These are phyloP conservation scores for Gymnoscopelus microlampas DNA, from an alignment of 2,797 vertebrate species.

Conservation along the genomic window DNA sequence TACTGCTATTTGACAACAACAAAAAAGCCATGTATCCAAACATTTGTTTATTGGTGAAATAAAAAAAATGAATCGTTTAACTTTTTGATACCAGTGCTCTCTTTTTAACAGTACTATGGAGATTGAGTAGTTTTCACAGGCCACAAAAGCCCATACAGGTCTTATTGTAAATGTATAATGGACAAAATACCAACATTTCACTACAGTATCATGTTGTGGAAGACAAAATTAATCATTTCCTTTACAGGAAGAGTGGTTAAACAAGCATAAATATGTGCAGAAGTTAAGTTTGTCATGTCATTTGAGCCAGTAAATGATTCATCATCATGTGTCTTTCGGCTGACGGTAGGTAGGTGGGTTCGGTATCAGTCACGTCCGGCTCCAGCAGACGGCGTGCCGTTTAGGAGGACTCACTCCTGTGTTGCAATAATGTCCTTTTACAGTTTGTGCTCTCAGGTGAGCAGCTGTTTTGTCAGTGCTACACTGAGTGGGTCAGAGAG, in stretches of 20 bases:
- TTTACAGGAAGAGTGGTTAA: conserved; percentile 34
- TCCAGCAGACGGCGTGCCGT: conserved; percentile 22
- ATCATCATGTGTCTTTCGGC: background rate
- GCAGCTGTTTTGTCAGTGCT: conserved; percentile 42
- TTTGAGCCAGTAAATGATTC: conserved; percentile 44
- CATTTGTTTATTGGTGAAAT: too few species aligned
- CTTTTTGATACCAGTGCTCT: too few species aligned
- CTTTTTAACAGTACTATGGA: too few species aligned
- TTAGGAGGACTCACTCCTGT: conserved; percentile 57
- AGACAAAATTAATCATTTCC: conserved; percentile 9
- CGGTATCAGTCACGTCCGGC: conserved; percentile 47
- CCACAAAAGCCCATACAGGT: too few species aligned
- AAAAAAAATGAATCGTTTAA: too few species aligned
- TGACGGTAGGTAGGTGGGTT: conserved; percentile 7
- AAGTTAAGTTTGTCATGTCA: conserved; percentile 21
- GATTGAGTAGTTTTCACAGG: too few species aligned
- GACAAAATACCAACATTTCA: too few species aligned
- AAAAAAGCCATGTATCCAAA: too few species aligned
- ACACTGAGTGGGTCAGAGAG: conserved; percentile 15
- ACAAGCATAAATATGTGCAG: conserved; percentile 54
- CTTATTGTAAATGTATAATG: too few species aligned
- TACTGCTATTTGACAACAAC: too few species aligned
- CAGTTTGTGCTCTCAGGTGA: conserved; percentile 39
- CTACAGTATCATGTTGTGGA: conserved; percentile 12
- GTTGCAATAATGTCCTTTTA: conserved; percentile 58